These are phyloP conservation scores for Parochlus steinenii DNA, from an alignment of 2,888 invertebrate genomes.

Conservation along the genomic window DNA sequence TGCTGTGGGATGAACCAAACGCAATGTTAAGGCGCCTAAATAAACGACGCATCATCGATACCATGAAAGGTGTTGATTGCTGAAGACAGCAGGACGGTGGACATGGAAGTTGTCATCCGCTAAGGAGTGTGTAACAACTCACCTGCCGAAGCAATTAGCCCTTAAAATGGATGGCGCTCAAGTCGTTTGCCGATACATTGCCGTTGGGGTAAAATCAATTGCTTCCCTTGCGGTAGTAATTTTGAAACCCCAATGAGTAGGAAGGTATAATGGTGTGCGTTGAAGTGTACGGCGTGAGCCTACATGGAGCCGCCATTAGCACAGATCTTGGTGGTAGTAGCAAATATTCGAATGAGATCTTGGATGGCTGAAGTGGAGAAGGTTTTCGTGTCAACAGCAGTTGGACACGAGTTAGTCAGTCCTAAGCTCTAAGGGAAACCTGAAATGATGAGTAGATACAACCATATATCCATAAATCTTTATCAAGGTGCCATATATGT, in stretches of 20 bases:
- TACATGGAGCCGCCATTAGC: slow-evolving; percentile 33
- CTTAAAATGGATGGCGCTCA: slow-evolving; percentile 50
- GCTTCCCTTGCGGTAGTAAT: slow-evolving; percentile 19
- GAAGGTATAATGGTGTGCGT: slow-evolving; percentile 37
- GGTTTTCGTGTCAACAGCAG: slow-evolving; percentile 45
- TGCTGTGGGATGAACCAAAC: slow-evolving; percentile 63
- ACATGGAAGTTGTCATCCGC: slow-evolving; percentile 60
- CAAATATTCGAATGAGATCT: slow-evolving; percentile 48
- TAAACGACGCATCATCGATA: slow-evolving; percentile 41
- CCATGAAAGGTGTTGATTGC: slow-evolving; percentile 47
- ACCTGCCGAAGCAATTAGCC: slow-evolving; percentile 47
- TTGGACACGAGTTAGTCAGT: slow-evolving; percentile 40
- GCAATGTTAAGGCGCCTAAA: slow-evolving; percentile 52
- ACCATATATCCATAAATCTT: too few relatives aligned
- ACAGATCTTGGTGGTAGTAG: slow-evolving; percentile 54
- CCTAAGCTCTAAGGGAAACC: slow-evolving; percentile 39
- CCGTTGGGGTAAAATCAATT: slow-evolving; percentile 26
- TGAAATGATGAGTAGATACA: slow-evolving; percentile 27
- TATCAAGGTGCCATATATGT: too few relatives aligned
- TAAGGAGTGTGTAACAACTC: slow-evolving; percentile 39
- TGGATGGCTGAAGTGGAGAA: slow-evolving; percentile 43
- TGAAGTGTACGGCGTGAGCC: slow-evolving; percentile 41
- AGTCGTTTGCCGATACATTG: slow-evolving; percentile 36
- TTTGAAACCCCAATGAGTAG: slow-evolving; percentile 44
- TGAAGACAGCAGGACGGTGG: slow-evolving; percentile 55